Percentiles rank a stretch among this genome's conserved stretches.
These are phyloP conservation scores for Pogonus chalceus DNA, from an alignment of 1,140 invertebrate species.

Conservation along the genomic window DNA sequence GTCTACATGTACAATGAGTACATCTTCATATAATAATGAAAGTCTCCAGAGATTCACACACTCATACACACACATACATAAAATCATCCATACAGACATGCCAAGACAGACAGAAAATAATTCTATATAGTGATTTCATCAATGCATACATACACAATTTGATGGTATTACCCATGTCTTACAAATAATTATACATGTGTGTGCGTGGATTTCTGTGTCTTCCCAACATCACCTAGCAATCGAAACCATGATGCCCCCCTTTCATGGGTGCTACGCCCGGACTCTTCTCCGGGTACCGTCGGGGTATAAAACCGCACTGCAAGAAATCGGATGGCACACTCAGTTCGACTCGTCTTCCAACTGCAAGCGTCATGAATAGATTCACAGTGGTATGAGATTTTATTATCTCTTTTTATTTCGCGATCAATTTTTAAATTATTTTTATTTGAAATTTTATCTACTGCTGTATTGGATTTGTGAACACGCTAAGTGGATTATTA, in stretches of 20 bases:
- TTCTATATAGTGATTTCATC: no score
- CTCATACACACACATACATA: not conserved
- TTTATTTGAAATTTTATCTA: not conserved
- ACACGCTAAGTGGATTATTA: constrained; percentile 4
- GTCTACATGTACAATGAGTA: no score
- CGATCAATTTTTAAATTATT: not conserved
- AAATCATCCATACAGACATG: no score
- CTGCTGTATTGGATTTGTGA: constrained; percentile 5
- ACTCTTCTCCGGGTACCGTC: not conserved
- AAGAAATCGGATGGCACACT: not conserved
- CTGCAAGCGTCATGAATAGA: constrained; percentile 35
- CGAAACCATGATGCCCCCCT: no score
- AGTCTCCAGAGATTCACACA: not conserved
- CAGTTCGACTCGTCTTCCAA: constrained; percentile 25
- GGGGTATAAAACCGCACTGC: not conserved
- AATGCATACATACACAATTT: not conserved
- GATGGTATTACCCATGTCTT: no score
- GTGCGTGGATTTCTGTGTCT: not conserved
- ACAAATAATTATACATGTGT: no score
- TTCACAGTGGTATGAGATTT: constrained; percentile 32
- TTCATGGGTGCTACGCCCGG: no score
- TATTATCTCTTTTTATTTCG: not conserved
- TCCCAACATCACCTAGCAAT: not conserved
- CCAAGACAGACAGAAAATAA: no score
- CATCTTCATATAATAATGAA: no score